Percentiles rank a stretch among this genome's conserved stretches.
phyloP scores from a whole-genome alignment of 2,888 invertebrate species.

The Loripinus fragilis region DNA sequence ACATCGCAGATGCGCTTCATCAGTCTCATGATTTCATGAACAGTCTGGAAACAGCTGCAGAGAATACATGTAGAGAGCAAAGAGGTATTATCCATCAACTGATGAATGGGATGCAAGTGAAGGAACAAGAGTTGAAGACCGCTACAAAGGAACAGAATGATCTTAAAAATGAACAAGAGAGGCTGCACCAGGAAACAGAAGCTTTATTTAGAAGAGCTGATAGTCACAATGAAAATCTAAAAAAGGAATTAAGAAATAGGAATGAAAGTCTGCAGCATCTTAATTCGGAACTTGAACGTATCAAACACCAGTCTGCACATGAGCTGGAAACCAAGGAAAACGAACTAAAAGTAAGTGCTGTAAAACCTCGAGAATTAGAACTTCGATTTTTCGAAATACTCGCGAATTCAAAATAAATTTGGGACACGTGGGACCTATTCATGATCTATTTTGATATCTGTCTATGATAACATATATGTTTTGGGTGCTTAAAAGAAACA shows the following conservation, averaged over 20 bases:
- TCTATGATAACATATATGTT: no score
- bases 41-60: conserved; percentile 68
- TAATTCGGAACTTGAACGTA: conserved; percentile 62
- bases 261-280: conserved; percentile 59
- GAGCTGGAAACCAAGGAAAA: conserved; percentile 59
- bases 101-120: conserved; percentile 61
- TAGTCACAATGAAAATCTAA: conserved; percentile 63
- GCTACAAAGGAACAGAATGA: conserved; percentile 60
- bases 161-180: conserved; percentile 61
- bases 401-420: no score
- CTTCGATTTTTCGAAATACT: no score
- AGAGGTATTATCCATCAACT: conserved; percentile 66
- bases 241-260: conserved; percentile 60
- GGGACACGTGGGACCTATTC: no score
- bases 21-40: conserved; percentile 66
- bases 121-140: conserved; percentile 60
- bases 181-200: conserved; percentile 67
- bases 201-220: conserved; percentile 66
- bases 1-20: conserved; percentile 65
- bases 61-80: conserved; percentile 66
- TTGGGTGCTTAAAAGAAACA: no score
- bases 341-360: conserved; percentile 40
- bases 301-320: conserved; percentile 54
- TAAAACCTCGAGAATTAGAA: no score
- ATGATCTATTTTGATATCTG: no score